phyloP scores from a whole-genome alignment of 2,888 invertebrate genomes.

The Erebia aethiops region DNA sequence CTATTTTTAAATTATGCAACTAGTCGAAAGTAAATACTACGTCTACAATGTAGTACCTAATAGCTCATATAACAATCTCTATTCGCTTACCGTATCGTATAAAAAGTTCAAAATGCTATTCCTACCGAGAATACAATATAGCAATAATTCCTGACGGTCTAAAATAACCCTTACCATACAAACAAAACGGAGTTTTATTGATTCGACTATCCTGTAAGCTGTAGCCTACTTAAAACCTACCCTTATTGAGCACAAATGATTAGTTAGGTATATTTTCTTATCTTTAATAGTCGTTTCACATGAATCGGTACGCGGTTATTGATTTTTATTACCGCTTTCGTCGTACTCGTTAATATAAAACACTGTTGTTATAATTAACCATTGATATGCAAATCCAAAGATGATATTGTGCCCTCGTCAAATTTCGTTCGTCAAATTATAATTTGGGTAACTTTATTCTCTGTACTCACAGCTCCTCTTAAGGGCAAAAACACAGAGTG shows the following conservation, averaged over 20 bases:
- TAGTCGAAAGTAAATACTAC: no score
- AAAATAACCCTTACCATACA: no score
- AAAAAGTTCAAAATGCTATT: no score
- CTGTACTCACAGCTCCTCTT: neutral
- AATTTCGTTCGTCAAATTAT: neutral
- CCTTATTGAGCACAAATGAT: conserved; percentile 14
- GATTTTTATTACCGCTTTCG: conserved; percentile 58
- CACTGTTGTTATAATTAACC: conserved; percentile 54
- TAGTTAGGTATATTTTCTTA: conserved; percentile 26
- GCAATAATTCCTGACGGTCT: no score
- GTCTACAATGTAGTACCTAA: no score
- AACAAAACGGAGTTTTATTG: no score
- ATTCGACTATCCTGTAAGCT: no score
- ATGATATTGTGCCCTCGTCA: neutral
- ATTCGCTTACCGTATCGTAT: no score
- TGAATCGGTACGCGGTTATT: conserved; percentile 46
- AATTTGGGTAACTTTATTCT: neutral
- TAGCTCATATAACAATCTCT: no score
- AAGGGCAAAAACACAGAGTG: no score
- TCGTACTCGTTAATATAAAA: conserved; percentile 63
- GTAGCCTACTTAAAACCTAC: neutral
- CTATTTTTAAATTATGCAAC: no score
- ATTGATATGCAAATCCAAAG: conserved; percentile 1
- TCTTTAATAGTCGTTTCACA: conserved; percentile 35
- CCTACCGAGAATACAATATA: no score